These are phyloP conservation scores for Drosophila subsilvestris DNA, from an alignment of 2,888 invertebrate genomes.

Conservation along the genomic window DNA sequence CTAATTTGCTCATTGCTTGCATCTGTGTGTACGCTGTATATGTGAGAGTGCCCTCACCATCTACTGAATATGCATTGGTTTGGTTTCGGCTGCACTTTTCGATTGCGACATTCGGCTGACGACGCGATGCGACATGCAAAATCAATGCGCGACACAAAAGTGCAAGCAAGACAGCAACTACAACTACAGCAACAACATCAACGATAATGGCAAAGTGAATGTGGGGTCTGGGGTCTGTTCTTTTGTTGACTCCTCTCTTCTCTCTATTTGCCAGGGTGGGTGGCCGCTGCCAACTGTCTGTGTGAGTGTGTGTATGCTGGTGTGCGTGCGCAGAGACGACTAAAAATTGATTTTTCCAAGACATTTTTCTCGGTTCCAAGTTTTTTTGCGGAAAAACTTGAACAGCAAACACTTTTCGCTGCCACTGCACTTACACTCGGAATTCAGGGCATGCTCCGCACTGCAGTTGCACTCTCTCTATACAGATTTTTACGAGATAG, in stretches of 20 bases:
- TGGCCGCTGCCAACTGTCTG: slow-evolving; percentile 50
- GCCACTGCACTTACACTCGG: slow-evolving; percentile 28
- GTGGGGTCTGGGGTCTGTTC: slow-evolving; percentile 25
- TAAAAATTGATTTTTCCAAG: slow-evolving; percentile 79
- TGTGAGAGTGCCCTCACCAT: slow-evolving; percentile 10
- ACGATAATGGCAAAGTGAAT: slow-evolving; percentile 41
- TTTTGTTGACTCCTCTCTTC: slow-evolving; percentile 39
- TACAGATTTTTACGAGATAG: not conserved
- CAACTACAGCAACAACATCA: slow-evolving; percentile 28
- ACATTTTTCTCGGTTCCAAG: slow-evolving; percentile 21
- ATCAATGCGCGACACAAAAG: slow-evolving; percentile 72
- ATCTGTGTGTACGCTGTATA: not conserved
- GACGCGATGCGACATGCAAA: slow-evolving; percentile 59
- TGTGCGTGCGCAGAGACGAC: slow-evolving; percentile 55
- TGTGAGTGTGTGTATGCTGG: slow-evolving; percentile 16
- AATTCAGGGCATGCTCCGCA: slow-evolving; percentile 26
- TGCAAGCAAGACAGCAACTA: slow-evolving; percentile 57
- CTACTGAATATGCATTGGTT: slow-evolving; percentile 32
- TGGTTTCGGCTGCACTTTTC: not conserved
- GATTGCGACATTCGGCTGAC: slow-evolving; percentile 44
- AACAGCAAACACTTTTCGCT: slow-evolving; percentile 8
- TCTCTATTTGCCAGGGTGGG: slow-evolving; percentile 59
- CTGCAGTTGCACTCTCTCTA: slow-evolving; percentile 18
- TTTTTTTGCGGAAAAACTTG: slow-evolving; percentile 34
- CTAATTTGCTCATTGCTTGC: not conserved